phyloP scores from a whole-genome alignment of 2,888 invertebrate species.

The Agapostemon virescens region DNA sequence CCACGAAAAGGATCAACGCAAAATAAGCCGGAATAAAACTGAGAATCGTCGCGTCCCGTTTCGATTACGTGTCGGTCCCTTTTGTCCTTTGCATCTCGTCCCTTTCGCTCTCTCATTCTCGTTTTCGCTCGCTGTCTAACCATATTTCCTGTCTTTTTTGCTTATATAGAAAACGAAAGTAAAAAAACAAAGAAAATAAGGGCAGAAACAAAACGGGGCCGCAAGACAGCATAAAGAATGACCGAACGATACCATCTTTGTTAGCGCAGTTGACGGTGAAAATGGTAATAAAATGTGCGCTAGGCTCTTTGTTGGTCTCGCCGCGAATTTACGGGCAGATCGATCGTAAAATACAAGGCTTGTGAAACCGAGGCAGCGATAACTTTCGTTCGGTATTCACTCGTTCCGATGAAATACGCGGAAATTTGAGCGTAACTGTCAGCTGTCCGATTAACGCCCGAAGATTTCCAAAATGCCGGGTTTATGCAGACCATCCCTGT shows the following conservation, averaged over 20 bases:
- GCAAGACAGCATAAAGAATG: constrained; percentile 29
- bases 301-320: constrained; percentile 35
- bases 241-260: constrained; percentile 42
- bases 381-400: constrained; percentile 47
- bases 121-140: background rate
- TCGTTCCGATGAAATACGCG: constrained; percentile 33
- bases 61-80: constrained; percentile 39
- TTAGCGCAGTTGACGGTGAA: constrained; percentile 36
- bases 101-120: background rate
- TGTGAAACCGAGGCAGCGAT: constrained; percentile 22
- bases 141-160: background rate
- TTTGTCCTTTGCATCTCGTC: constrained; percentile 26
- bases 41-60: background rate
- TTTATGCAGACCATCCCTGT: constrained; percentile 26
- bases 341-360: constrained; percentile 61
- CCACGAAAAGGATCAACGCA: constrained; percentile 34
- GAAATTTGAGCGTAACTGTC: constrained; percentile 8
- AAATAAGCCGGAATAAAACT: constrained; percentile 38
- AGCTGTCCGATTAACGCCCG: constrained; percentile 12
- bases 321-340: constrained; percentile 55
- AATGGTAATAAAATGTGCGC: constrained; percentile 46
- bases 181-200: background rate
- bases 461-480: constrained; percentile 1
- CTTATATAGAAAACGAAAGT: background rate
- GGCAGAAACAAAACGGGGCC: constrained; percentile 3